These are phyloP conservation scores for Oreochromis spilurus DNA, from an alignment of 2,113 vertebrate species.

Conservation along the genomic window DNA sequence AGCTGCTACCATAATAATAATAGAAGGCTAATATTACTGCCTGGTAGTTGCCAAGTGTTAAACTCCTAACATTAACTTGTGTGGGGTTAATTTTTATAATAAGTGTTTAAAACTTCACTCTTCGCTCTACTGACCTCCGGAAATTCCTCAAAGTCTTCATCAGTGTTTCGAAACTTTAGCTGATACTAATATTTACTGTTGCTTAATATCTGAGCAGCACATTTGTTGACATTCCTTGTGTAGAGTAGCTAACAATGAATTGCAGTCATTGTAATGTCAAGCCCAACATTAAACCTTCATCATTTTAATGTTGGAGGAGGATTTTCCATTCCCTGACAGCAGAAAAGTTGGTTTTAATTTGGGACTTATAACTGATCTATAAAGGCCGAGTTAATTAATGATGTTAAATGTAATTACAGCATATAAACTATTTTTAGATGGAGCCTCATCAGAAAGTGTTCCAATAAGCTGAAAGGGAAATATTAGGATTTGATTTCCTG, in stretches of 20 bases:
- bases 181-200: background rate
- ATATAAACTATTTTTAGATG: background rate
- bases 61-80: background rate
- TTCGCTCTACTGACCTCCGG: background rate
- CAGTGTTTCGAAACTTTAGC: background rate
- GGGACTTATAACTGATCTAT: background rate
- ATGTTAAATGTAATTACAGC: background rate
- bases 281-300: background rate
- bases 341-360: background rate
- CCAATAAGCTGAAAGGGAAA: background rate
- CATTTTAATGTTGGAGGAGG: background rate
- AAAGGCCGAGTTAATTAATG: background rate
- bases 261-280: background rate
- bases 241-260: background rate
- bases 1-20: background rate
- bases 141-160: background rate
- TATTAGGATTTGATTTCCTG: background rate
- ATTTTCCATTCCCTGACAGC: background rate
- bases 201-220: background rate
- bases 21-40: background rate
- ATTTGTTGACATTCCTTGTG: background rate
- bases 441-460: background rate
- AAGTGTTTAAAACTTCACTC: background rate
- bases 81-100: background rate
- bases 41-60: background rate